Conservation (phyloP, 2,113 vertebrate genomes). For the Octodon degus region DNA sequence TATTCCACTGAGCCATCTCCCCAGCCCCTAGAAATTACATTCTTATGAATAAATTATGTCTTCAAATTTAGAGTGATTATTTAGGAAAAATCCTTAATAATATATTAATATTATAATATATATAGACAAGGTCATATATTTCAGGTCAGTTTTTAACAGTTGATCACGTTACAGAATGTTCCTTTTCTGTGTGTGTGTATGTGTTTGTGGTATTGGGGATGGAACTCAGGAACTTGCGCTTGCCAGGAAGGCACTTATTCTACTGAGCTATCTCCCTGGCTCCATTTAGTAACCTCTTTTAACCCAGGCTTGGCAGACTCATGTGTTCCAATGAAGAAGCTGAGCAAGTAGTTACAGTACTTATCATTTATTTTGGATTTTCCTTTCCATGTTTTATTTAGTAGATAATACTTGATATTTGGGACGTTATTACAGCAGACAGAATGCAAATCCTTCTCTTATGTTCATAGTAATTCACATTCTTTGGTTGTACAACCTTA, state of each 20-base stretch:
- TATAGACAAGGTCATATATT: neutral
- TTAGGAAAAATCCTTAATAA: neutral
- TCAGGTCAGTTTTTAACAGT: neutral
- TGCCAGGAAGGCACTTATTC: no score
- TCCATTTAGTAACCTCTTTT: conserved; percentile 86
- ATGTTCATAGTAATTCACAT: conserved; percentile 99
- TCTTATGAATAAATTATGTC: neutral
- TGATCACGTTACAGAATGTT: conserved; percentile 84
- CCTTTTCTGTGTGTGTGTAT: no score
- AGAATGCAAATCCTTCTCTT: conserved; percentile 99
- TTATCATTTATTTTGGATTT: conserved; percentile 93
- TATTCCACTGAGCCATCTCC: no score
- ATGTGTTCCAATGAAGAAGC: conserved; percentile 87
- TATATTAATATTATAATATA: neutral
- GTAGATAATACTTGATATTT: conserved; percentile 98
- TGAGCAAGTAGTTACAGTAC: conserved; percentile 92
- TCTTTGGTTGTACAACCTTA: conserved; percentile 99
- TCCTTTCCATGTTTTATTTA: conserved; percentile 98
- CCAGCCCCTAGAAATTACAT: no score
- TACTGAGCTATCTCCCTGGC: no score
- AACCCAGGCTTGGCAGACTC: conserved; percentile 85
- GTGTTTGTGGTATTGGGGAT: no score
- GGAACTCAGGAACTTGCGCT: no score
- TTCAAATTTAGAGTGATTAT: neutral
- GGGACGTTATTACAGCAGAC: conserved; percentile 93